phyloP scores from a whole-genome alignment of 2,113 vertebrate genomes.

The Paramisgurnus dabryanus region DNA sequence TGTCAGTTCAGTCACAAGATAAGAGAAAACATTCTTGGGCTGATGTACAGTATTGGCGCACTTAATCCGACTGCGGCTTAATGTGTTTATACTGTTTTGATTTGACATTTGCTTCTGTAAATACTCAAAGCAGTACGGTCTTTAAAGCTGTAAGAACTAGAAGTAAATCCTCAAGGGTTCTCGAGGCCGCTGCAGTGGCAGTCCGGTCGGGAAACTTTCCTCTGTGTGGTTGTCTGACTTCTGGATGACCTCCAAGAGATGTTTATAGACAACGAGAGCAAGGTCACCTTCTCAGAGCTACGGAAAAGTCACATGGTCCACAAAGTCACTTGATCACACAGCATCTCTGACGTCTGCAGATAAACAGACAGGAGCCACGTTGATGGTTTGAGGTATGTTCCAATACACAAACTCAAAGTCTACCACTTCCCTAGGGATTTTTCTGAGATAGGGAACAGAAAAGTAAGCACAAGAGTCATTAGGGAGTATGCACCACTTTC shows the following conservation, averaged over 20 bases:
- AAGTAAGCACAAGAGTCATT: not conserved
- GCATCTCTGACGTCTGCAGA: constrained; percentile 33
- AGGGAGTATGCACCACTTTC: not conserved
- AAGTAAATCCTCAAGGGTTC: constrained; percentile 1
- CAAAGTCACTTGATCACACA: constrained; percentile 40
- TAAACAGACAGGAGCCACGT: constrained; percentile 38
- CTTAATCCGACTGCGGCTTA: not conserved
- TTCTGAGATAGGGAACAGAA: not conserved
- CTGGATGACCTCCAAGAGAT: constrained; percentile 45
- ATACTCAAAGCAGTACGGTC: not conserved
- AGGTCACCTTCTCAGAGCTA: constrained; percentile 45
- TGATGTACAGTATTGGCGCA: not conserved
- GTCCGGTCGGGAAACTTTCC: not conserved
- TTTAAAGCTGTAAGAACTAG: constrained; percentile 20
- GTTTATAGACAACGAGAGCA: constrained; percentile 50
- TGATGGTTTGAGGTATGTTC: not conserved
- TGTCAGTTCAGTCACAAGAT: constrained; percentile 21
- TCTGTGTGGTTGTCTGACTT: constrained; percentile 34
- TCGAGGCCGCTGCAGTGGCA: not conserved
- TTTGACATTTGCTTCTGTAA: not conserved
- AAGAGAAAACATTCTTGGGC: not conserved
- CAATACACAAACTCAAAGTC: not conserved
- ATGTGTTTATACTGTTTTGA: not conserved
- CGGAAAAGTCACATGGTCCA: constrained; percentile 31
- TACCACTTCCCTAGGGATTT: not conserved